Conservation (phyloP, 2,797 vertebrate species). For the Propithecus deckenii region DNA sequence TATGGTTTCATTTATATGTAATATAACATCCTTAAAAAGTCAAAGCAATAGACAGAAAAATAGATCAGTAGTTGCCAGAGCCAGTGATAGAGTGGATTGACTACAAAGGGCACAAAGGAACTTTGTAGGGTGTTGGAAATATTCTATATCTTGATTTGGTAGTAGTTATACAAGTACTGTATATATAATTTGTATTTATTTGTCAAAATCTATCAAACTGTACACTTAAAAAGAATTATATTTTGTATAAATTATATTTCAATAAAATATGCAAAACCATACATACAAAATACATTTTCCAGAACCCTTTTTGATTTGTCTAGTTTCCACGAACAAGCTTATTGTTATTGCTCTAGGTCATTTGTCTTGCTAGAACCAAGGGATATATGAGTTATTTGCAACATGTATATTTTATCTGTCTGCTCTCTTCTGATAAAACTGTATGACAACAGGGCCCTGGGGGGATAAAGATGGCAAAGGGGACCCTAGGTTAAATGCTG, state of each 20-base stretch:
- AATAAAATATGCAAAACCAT: constrained; percentile 7
- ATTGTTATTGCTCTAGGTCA: neutral
- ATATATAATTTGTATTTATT: neutral
- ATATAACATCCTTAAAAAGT: neutral
- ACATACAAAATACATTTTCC: constrained; percentile 20
- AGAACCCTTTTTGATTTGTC: neutral
- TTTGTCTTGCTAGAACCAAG: neutral
- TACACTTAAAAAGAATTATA: constrained; percentile 24
- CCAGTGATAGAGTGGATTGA: neutral
- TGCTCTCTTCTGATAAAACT: constrained; percentile 11
- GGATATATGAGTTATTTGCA: neutral
- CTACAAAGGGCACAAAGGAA: neutral
- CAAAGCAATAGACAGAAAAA: neutral
- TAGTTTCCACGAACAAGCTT: neutral
- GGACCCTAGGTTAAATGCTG: neutral
- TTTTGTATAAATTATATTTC: constrained; percentile 4
- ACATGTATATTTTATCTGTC: neutral
- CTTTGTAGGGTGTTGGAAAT: neutral
- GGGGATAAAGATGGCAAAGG: neutral
- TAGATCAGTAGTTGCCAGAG: neutral
- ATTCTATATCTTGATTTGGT: neutral
- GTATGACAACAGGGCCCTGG: neutral
- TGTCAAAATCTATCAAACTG: neutral
- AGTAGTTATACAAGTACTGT: neutral
- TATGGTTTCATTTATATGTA: neutral